A percentile compares a stretch with the other conserved stretches of the same genome.
These are phyloP conservation scores for Heliconius hermathena DNA, from an alignment of 1,140 invertebrate genomes.

Conservation along the genomic window DNA sequence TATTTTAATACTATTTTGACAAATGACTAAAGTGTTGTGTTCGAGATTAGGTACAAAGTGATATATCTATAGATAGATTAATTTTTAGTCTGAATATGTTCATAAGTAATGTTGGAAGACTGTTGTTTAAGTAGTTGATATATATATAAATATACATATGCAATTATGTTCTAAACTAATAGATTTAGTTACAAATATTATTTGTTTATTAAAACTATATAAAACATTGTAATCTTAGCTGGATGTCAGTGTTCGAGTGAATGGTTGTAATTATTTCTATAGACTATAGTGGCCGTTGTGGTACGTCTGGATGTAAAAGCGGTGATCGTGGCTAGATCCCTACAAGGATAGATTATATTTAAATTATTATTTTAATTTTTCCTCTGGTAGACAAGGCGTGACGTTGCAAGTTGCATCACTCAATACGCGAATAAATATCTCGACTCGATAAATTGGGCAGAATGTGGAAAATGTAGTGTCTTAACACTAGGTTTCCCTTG, in stretches of 20 bases:
- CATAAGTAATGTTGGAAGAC: slow-evolving; percentile 1
- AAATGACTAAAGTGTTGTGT: slow-evolving; percentile 1
- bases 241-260: background rate
- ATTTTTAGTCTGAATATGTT: background rate
- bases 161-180: background rate
- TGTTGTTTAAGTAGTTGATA: background rate
- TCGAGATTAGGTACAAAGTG: background rate
- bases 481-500: no score
- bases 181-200: background rate
- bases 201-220: background rate
- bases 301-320: no score
- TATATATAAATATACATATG: background rate
- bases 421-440: no score
- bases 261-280: background rate
- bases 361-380: no score
- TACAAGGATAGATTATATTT: no score
- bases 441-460: no score
- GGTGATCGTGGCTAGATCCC: no score
- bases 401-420: no score
- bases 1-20: slow-evolving; percentile 37
- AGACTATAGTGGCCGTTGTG: no score
- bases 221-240: background rate
- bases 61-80: slow-evolving; percentile 5
- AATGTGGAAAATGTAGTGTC: no score
- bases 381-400: no score